Conservation (phyloP, 1,140 invertebrate genomes). For the Arctopsyche grandis region DNA sequence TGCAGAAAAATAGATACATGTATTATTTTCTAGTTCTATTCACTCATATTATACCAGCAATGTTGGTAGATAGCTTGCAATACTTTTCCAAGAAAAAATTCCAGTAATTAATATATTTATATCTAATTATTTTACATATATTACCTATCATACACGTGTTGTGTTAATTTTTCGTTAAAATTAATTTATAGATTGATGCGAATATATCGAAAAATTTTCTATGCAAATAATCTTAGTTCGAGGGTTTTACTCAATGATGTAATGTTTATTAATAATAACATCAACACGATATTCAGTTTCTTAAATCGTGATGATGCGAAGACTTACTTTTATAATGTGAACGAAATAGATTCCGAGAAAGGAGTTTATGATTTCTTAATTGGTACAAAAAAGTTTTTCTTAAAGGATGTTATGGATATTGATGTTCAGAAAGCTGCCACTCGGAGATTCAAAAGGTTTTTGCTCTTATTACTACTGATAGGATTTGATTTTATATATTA, state of each 20-base stretch:
- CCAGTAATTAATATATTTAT: conserved; percentile 14
- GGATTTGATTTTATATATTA: not conserved
- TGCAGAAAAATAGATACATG: conserved; percentile 27
- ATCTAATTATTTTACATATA: not conserved
- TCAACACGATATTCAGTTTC: conserved; percentile 10
- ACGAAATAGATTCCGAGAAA: not conserved
- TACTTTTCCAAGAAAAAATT: not conserved
- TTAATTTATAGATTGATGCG: conserved; percentile 39
- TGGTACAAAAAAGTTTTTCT: conserved; percentile 35
- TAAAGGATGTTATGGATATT: conserved; percentile 31
- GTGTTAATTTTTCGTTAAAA: no score
- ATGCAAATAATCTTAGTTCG: conserved; percentile 10
- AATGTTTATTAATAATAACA: conserved; percentile 36
- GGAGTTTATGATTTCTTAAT: not conserved
- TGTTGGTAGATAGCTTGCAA: conserved; percentile 26
- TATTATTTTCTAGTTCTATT: conserved; percentile 27
- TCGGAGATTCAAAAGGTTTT: not conserved
- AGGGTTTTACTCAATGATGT: conserved; percentile 20
- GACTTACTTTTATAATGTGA: conserved; percentile 32
- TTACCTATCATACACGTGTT: not conserved
- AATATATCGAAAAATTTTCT: conserved; percentile 39
- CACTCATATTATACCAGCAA: conserved; percentile 41
- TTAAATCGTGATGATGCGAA: conserved; percentile 32
- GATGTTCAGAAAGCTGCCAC: not conserved
- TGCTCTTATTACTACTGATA: not conserved